Conservation (phyloP, 2,113 vertebrate genomes). For the Ageneiosus marmoratus region DNA sequence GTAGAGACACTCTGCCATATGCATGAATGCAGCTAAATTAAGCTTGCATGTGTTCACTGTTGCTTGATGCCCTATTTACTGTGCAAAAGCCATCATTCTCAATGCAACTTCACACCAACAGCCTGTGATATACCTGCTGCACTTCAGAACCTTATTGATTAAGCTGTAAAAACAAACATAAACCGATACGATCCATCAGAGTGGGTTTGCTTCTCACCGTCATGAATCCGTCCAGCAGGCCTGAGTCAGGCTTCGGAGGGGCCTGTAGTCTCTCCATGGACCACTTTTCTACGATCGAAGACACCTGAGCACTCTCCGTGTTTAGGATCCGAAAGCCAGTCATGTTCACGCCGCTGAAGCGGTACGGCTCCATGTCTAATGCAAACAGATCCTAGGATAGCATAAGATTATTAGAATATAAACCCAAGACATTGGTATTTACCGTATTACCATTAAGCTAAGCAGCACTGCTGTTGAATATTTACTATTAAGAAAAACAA, state of each 20-base stretch:
- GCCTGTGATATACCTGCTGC: neutral
- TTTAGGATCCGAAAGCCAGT: conserved; percentile 96
- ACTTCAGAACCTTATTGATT: neutral
- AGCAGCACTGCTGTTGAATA: neutral
- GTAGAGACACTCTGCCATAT: neutral
- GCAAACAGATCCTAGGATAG: conserved; percentile 88
- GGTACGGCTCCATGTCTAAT: conserved; percentile 96
- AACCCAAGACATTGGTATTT: neutral
- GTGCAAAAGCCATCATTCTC: neutral
- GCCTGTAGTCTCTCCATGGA: conserved; percentile 96
- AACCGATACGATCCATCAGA: neutral
- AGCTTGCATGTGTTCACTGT: conserved; percentile 2
- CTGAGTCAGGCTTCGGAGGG: conserved; percentile 95
- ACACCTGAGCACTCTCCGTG: conserved; percentile 92
- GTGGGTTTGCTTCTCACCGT: conserved; percentile 76
- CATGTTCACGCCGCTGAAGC: conserved; percentile 97
- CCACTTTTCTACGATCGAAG: conserved; percentile 98
- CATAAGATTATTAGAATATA: neutral
- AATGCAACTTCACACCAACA: conserved; percentile 2
- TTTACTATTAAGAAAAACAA: neutral
- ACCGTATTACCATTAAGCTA: neutral
- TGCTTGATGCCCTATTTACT: conserved; percentile 1
- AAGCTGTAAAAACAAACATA: neutral
- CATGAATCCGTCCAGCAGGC: conserved; percentile 99
- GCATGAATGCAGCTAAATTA: neutral